Base-by-base conservation (phyloP, 2,888 invertebrate genomes). In the Germaria angustata region DNA sequence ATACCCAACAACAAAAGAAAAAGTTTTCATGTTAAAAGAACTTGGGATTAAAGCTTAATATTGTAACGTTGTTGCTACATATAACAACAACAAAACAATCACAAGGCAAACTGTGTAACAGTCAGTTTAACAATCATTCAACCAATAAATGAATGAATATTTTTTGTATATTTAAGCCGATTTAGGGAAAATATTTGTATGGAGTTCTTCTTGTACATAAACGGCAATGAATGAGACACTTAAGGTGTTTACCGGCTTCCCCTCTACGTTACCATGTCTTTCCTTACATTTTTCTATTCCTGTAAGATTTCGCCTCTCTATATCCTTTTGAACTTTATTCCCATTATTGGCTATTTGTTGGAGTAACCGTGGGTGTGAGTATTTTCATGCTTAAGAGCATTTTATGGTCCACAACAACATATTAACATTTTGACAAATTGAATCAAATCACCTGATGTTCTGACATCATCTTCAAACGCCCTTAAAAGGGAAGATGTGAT, bases 351-450 rank as follows among this genome's bases (percentile, higher is more conserved):
- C 63, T 63, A 51, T 36, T 46, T 53, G 34, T 39, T 32, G 32
- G 17, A n/a, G 24, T 46, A 34, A 32, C 1, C 51, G 65, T 20
- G 15, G 32, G 59, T 66, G 24, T 36, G 46, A 66, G 63, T 17
- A 22, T 53, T 76, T 61, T 68, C 61, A 57, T 81, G 78, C 49
- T 78, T 69, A 49, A 63, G 63, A 57, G 63, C 57, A 78, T 69
- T 69, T 75, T 78, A 69, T 69, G 65, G 63, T 81, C 72, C 39
- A 15, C 59, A 73, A 63, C 68, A 77, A 53, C 68, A 55, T 78
- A 78, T 73, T 73, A 81, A 78, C 68, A 73, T 51, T 82, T 68
- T 78, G 78, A 78, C 81, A 82, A 82, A 82, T 82, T 78, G 78
- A 82, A 78, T 82, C 73, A 81, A 78, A 78, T 81, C 78, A 81